Evolutionary conservation across 2,113 vertebrate species (phyloP).

Genomic region (Enhydra lutris): DNA sequence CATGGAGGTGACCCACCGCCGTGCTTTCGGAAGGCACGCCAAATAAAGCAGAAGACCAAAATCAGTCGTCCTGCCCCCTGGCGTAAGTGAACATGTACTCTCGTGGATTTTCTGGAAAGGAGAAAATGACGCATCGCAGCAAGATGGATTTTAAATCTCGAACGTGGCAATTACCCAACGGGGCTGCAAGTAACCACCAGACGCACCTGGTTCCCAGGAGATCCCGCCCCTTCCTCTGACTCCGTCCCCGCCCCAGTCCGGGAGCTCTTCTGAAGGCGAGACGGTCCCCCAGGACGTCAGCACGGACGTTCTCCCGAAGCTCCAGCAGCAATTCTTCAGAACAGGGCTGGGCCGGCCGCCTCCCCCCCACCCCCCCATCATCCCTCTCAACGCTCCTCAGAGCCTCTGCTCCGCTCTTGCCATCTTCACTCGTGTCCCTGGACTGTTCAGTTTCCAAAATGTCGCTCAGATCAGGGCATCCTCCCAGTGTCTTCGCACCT

Average conservation of each 20-base stretch:
- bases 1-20: neutral
- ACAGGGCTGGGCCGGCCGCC: accelerated
- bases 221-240: neutral
- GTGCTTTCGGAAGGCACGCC: neutral
- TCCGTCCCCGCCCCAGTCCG: accelerated
- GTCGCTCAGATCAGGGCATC: neutral
- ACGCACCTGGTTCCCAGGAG: neutral
- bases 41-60: neutral
- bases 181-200: neutral
- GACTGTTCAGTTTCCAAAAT: neutral
- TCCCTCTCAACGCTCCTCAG: neutral
- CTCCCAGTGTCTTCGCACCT: too few species aligned
- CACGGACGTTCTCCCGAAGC: accelerated
- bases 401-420: neutral
- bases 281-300: neutral
- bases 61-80: neutral
- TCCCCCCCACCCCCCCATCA: too few species aligned
- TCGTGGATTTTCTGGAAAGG: neutral
- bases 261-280: too few species aligned
- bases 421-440: neutral
- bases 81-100: neutral
- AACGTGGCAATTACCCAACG: neutral
- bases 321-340: too few species aligned
- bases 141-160: neutral
- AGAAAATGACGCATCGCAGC: neutral